phyloP scores from a whole-genome alignment of 2,113 vertebrate species.

The Oreotrochilus melanogaster region DNA sequence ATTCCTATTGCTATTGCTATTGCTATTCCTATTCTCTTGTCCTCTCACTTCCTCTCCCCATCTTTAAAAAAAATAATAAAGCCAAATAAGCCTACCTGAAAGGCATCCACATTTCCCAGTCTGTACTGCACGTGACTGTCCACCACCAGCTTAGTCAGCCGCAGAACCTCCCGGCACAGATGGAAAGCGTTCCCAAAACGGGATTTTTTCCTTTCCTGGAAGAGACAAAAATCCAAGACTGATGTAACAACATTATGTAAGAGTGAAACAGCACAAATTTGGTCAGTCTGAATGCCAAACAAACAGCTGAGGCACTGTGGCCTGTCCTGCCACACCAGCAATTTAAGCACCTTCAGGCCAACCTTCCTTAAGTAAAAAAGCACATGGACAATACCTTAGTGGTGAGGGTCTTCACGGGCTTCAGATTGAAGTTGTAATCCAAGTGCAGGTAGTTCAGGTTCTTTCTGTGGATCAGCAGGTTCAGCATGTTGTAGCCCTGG shows the following conservation, averaged over 20 bases:
- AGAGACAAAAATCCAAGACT: not conserved
- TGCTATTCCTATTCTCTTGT: too few species aligned
- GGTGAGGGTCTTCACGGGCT: conserved; percentile 98
- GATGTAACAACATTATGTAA: not conserved
- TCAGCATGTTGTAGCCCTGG: conserved; percentile 99
- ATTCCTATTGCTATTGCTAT: too few species aligned
- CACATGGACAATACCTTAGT: conserved; percentile 85
- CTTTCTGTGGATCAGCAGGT: conserved; percentile 97
- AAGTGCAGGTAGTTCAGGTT: conserved; percentile 98
- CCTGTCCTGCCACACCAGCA: not conserved
- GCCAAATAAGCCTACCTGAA: conserved; percentile 84
- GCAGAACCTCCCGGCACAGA: conserved; percentile 93
- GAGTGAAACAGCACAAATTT: not conserved
- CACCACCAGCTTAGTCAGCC: conserved; percentile 96
- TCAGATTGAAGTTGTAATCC: conserved; percentile 99
- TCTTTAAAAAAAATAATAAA: not conserved
- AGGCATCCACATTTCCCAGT: conserved; percentile 96
- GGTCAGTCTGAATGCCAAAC: not conserved
- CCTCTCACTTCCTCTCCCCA: not conserved
- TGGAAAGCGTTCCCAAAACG: conserved; percentile 98
- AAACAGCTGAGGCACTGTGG: not conserved
- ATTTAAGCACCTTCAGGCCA: not conserved
- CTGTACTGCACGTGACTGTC: conserved; percentile 99
- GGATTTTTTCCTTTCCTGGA: conserved; percentile 96
- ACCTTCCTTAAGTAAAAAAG: not conserved